Base-by-base conservation (phyloP, 2,888 invertebrate species). In the Prostheceraeus crozeri region DNA sequence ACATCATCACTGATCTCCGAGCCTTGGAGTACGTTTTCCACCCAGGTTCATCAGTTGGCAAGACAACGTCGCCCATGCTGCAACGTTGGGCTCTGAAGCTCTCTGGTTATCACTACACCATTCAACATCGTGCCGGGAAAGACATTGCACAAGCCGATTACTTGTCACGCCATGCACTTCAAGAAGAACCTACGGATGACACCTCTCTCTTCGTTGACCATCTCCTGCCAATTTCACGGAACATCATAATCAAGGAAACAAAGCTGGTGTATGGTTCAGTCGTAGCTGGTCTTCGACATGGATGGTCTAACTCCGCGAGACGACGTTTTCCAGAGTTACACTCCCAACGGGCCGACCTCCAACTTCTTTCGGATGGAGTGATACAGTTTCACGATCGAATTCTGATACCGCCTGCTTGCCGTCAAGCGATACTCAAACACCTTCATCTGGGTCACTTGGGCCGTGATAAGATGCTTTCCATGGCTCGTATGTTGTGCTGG, bases 261-360 rank as follows among this genome's bases (percentile, higher is more conserved):
- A n/a, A n/a, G n/a, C n/a, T 28, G 23, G 14, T 48, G 6, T 48
- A 28, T 48, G 48, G 48, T 30, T 48, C 48, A 48, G 23, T 48
- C 28, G 27, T 48, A 11, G 3, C 48, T 28, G 48, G 48, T 6
- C 3, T 48, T 30, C 23, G 28, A 11, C 48, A 48, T 23, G 48
- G 48, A 48, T 48, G 48, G 48, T 48, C 48, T 28, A 48, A 48
- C 28, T 28, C 23, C 23, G 48, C 48, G 27, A 40, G 19, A 48
- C 48, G 28, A 48, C 23, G 48, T 48, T 19, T 48, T 48, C 28
- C 48, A 28, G n/a, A n/a, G n/a, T n/a, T n/a, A n/a, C n/a, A n/a
- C n/a, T n/a, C n/a, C n/a, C n/a, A n/a, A n/a, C n/a, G n/a, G n/a
- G n/a, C n/a, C n/a, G n/a, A n/a, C n/a, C n/a, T n/a, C n/a, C n/a